Evolutionary conservation across 2,888 invertebrate species (phyloP), one percentile per base, ranked within the genome.

Genomic region (Cephalotes varians): DNA sequence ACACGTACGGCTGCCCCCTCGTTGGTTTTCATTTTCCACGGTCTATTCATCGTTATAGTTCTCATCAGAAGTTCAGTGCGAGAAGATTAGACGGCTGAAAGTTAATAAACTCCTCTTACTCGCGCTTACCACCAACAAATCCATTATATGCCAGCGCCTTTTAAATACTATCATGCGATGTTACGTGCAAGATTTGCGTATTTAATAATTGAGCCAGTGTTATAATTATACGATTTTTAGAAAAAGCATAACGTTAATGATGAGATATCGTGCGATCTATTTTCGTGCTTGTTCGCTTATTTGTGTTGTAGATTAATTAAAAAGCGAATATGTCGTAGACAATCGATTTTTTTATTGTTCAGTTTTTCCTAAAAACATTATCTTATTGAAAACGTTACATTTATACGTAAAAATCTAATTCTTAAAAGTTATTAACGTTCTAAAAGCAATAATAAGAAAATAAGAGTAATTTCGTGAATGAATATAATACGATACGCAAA

Each of bases 1-100:
- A 91, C 93, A 92, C 92, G 91, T 93, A 88, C 87, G 60, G n/a
- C 34, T 51, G 84, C 87, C 72, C 85, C 85, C 79, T 82, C 86
- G 74, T 86, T 79, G 69, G 69, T 86, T 90, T 89, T 85, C 84
- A 88, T 88, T 84, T 86, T 76, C 47, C 82, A 54, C 65, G 72
- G 40, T 65, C 80, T 69, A 51, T 71, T 81, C 73, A 58, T 73
- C 64, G 82, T 34, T 34, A 74, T 37, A 76, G 58, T 67, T 54
- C 71, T 76, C 64, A n/a, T 28, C 47, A 64, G 64, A 25, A 79
- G 77, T 64, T 82, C 69, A 65, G 71, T 58, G 37, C 74, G 65
- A 65, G 81, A 83, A 79, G 81, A 86, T 87, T 83, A 88, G 81
- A 62, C 58, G 72, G 65, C 76, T 74, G 21, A 56, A 67, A 76